Evolutionary conservation across 2,888 invertebrate species (phyloP).

Genomic region (Spisula subtruncata): DNA sequence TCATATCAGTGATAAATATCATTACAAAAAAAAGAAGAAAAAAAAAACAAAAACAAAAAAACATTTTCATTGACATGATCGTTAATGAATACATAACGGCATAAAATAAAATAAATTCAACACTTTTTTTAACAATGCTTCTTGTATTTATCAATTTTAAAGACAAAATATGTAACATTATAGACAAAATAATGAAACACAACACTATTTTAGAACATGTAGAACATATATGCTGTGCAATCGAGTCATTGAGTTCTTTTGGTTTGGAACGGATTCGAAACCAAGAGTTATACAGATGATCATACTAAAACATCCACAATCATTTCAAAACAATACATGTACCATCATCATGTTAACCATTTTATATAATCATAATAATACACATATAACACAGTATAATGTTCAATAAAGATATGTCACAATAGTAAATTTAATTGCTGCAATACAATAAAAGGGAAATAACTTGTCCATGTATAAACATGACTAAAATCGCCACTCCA

Average conservation of each 20-base stretch:
- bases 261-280: not conserved
- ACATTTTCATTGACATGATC: too few relatives aligned
- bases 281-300: not conserved
- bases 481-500: too few relatives aligned
- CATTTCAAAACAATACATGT: not conserved
- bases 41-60: too few relatives aligned
- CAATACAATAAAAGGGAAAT: too few relatives aligned
- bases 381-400: not conserved
- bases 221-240: not conserved
- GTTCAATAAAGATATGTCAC: not conserved
- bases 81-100: too few relatives aligned
- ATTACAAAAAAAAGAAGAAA: too few relatives aligned
- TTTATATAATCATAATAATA: not conserved
- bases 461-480: too few relatives aligned
- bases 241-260: not conserved
- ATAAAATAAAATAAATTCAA: not conserved
- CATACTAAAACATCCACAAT: not conserved
- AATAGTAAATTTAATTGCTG: too few relatives aligned
- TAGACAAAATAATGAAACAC: not conserved
- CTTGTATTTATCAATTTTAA: too few relatives aligned
- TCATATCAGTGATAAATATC: too few relatives aligned
- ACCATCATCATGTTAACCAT: not conserved
- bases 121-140: not conserved
- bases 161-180: not conserved
- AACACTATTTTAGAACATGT: not conserved